These are phyloP conservation scores for Morus bassanus DNA, from an alignment of 2,797 vertebrate species.

Conservation along the genomic window DNA sequence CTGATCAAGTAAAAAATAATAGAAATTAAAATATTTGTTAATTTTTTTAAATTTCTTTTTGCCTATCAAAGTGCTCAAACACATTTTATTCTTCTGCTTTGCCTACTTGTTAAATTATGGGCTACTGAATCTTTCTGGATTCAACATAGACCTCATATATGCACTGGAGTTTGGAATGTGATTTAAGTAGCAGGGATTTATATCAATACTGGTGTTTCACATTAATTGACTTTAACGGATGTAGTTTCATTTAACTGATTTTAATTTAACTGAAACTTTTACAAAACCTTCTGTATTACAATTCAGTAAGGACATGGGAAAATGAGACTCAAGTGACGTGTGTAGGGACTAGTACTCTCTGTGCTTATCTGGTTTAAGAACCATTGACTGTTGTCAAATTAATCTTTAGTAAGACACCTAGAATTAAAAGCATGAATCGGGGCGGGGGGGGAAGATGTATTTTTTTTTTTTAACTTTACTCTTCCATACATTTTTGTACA, in stretches of 20 bases:
- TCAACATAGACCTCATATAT: neutral
- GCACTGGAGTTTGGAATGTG: neutral
- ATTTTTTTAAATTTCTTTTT: neutral
- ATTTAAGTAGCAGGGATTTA: neutral
- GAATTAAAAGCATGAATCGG: neutral
- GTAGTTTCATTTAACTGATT: neutral
- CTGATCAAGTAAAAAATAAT: neutral
- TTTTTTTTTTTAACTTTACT: neutral
- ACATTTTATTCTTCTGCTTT: neutral
- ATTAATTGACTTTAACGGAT: neutral
- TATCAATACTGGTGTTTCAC: neutral
- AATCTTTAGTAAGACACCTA: neutral
- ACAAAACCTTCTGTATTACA: neutral
- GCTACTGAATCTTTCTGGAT: neutral
- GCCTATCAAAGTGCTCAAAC: rapidly evolving
- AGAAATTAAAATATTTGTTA: neutral
- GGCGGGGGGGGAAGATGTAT: no score
- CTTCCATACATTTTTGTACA: neutral
- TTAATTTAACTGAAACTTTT: neutral
- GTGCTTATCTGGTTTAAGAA: neutral
- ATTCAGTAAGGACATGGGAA: neutral
- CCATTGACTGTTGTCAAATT: neutral
- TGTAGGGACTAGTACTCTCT: neutral
- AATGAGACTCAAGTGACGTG: neutral
- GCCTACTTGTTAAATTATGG: neutral